These are phyloP conservation scores for Thunnus thynnus DNA, from an alignment of 2,113 vertebrate genomes.

Conservation along the genomic window DNA sequence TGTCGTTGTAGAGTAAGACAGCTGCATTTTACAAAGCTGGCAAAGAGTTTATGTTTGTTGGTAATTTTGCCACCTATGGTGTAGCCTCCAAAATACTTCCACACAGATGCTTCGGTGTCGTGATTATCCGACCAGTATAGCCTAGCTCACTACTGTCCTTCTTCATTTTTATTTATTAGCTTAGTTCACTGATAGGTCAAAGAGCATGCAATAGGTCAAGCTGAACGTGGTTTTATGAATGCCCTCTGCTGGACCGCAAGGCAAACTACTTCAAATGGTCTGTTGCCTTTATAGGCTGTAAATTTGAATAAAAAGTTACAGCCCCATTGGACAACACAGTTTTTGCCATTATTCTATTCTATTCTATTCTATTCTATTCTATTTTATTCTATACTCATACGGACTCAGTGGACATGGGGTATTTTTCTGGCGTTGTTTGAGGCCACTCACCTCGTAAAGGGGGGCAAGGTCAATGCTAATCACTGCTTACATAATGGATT, in stretches of 20 bases:
- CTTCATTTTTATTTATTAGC: background rate
- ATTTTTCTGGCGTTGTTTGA: conserved; percentile 63
- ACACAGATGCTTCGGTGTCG: background rate
- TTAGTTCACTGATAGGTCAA: background rate
- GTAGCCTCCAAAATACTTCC: background rate
- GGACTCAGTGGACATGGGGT: conserved; percentile 10
- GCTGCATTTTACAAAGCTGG: too few relatives aligned
- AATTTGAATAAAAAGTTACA: background rate
- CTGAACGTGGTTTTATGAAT: background rate
- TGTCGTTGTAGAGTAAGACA: too few relatives aligned
- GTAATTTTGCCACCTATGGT: too few relatives aligned
- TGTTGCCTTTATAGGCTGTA: background rate
- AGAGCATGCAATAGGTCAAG: background rate
- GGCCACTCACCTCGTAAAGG: conserved; percentile 50
- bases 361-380: conserved; percentile 1
- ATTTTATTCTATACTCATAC: background rate
- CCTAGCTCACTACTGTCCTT: background rate
- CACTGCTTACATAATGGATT: conserved; percentile 74
- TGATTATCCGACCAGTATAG: background rate
- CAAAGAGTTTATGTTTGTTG: too few relatives aligned
- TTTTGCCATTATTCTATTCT: background rate
- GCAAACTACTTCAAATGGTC: background rate
- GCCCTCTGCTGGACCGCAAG: too few relatives aligned
- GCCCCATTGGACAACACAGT: background rate
- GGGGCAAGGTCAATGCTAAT: conserved; percentile 77